phyloP scores from a whole-genome alignment of 2,888 invertebrate species.

The Tipula helvola region DNA sequence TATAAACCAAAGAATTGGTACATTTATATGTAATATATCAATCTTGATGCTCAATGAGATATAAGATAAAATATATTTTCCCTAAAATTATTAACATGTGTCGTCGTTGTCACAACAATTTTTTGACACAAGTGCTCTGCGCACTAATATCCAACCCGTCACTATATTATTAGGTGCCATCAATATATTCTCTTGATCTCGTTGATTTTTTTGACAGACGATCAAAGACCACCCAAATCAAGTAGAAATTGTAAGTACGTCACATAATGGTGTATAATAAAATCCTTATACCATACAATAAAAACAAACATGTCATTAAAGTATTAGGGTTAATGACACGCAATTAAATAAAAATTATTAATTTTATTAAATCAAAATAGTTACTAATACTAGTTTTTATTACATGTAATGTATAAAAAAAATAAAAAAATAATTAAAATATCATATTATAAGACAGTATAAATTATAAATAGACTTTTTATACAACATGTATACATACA shows the following conservation, averaged over 20 bases:
- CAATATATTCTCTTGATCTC: background rate
- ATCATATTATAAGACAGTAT: background rate
- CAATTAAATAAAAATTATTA: background rate
- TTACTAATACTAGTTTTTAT: background rate
- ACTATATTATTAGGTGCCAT: background rate
- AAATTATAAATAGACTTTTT: background rate
- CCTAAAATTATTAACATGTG: background rate
- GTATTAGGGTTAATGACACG: conserved; percentile 4
- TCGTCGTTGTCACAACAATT: background rate
- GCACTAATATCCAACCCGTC: background rate
- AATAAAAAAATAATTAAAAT: background rate
- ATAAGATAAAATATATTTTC: background rate
- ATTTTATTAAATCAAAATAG: background rate
- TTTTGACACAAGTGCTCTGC: background rate
- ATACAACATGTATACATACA: background rate
- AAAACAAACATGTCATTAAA: background rate
- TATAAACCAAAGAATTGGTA: background rate
- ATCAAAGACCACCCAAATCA: background rate
- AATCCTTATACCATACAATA: background rate
- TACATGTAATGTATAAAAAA: background rate
- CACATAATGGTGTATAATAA: background rate
- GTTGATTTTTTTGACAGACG: background rate
- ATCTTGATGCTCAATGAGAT: background rate
- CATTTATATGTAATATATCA: background rate
- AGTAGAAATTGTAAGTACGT: background rate